Evolutionary conservation across 2,113 vertebrate species (phyloP).

Genomic region (Cryptotis parvus): DNA sequence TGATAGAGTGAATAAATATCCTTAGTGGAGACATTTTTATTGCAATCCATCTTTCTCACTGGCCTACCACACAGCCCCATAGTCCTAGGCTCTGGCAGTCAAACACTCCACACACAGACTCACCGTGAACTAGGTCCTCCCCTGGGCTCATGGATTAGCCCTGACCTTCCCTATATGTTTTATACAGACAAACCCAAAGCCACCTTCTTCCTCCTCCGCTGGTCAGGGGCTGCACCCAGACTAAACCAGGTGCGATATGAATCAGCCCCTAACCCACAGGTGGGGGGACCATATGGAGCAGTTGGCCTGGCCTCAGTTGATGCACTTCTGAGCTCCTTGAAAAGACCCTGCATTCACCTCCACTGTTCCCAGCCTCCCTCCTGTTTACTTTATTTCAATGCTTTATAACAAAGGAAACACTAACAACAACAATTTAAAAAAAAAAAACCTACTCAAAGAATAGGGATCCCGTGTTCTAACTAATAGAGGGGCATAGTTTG

Average conservation of each 20-base stretch:
- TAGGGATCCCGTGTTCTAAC: not conserved
- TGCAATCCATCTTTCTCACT: not conserved
- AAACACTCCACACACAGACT: too few relatives aligned
- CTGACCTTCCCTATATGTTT: conserved; percentile 64
- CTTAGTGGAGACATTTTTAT: not conserved
- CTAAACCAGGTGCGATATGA: conserved; percentile 71
- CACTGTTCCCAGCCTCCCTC: conserved; percentile 67
- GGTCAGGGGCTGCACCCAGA: conserved; percentile 79
- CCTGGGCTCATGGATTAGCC: conserved; percentile 41
- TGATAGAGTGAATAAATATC: too few relatives aligned
- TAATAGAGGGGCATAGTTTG: not conserved
- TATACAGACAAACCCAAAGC: conserved; percentile 72
- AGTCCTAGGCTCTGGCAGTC: too few relatives aligned
- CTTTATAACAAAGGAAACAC: conserved; percentile 86
- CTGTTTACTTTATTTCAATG: conserved; percentile 85
- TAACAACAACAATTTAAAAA: too few relatives aligned
- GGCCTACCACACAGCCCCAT: too few relatives aligned
- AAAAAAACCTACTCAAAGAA: not conserved
- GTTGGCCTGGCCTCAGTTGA: conserved; percentile 73
- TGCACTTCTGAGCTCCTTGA: conserved; percentile 67
- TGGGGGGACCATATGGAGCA: conserved; percentile 63
- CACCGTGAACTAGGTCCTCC: conserved; percentile 46
- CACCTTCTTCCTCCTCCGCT: conserved; percentile 74
- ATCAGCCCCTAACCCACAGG: conserved; percentile 73
- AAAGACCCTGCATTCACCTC: conserved; percentile 73